phyloP scores from a whole-genome alignment of 2,113 vertebrate species.

The Daubentonia madagascariensis region DNA sequence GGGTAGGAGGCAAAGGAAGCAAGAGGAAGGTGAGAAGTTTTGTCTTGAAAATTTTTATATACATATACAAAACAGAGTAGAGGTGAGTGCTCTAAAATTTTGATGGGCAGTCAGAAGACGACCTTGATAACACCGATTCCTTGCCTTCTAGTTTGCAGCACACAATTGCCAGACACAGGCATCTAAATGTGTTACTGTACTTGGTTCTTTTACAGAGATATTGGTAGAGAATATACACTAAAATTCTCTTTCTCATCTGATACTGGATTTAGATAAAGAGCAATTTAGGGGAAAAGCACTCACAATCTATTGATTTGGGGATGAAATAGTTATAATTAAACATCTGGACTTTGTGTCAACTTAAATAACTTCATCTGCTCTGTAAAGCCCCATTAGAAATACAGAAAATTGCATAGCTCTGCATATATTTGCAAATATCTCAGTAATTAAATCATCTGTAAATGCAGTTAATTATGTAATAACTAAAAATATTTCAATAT shows the following conservation, averaged over 20 bases:
- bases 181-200: background rate
- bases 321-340: slow-evolving; percentile 21
- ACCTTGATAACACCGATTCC: background rate
- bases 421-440: background rate
- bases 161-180: background rate
- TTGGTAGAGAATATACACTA: background rate
- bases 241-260: background rate
- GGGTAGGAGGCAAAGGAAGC: background rate
- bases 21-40: background rate
- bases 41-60: background rate
- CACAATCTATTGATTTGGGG: background rate
- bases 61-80: background rate
- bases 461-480: background rate
- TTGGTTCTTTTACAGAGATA: background rate
- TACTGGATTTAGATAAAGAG: background rate
- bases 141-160: background rate
- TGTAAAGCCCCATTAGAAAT: background rate
- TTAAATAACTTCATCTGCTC: slow-evolving; percentile 10
- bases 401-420: background rate
- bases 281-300: background rate
- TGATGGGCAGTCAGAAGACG: background rate
- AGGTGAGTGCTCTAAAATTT: background rate
- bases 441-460: background rate
- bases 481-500: background rate
- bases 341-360: background rate